A percentile compares a stretch with the other conserved stretches of the same genome.
These are phyloP conservation scores for Ectemnius continuus DNA, from an alignment of 2,888 invertebrate species.

Conservation along the genomic window DNA sequence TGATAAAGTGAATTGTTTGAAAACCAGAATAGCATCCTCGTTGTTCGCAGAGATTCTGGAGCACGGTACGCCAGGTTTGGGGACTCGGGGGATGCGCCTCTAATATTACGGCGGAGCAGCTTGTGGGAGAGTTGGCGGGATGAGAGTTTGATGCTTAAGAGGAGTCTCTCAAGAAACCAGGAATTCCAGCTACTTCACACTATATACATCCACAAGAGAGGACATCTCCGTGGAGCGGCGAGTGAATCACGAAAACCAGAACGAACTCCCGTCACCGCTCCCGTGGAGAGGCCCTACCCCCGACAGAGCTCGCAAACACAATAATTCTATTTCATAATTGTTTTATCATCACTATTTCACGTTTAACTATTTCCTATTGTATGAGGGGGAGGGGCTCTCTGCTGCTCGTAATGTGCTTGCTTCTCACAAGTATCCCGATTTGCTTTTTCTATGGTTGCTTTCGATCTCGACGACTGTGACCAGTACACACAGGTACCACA, in stretches of 20 bases:
- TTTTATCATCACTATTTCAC: slow-evolving; percentile 67
- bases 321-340: slow-evolving; percentile 70
- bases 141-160: neutral
- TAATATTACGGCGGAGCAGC: neutral
- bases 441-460: slow-evolving; percentile 14
- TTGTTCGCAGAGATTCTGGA: neutral
- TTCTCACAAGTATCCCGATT: neutral
- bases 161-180: slow-evolving; percentile 34
- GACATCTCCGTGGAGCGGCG: slow-evolving; percentile 31
- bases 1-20: neutral
- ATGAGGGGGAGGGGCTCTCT: slow-evolving; percentile 45
- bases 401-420: slow-evolving; percentile 21
- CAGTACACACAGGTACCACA: slow-evolving; percentile 1
- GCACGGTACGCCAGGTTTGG: neutral
- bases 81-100: slow-evolving; percentile 5
- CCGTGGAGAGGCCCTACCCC: slow-evolving; percentile 24
- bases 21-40: slow-evolving; percentile 17
- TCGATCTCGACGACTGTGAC: slow-evolving; percentile 11
- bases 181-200: slow-evolving; percentile 57
- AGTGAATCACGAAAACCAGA: slow-evolving; percentile 31
- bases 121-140: neutral
- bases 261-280: slow-evolving; percentile 11
- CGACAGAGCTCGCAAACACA: slow-evolving; percentile 71
- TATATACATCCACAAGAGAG: slow-evolving; percentile 64
- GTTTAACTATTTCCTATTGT: slow-evolving; percentile 70